Conservation (phyloP, 1,140 invertebrate genomes). For the Aricia agestis region DNA sequence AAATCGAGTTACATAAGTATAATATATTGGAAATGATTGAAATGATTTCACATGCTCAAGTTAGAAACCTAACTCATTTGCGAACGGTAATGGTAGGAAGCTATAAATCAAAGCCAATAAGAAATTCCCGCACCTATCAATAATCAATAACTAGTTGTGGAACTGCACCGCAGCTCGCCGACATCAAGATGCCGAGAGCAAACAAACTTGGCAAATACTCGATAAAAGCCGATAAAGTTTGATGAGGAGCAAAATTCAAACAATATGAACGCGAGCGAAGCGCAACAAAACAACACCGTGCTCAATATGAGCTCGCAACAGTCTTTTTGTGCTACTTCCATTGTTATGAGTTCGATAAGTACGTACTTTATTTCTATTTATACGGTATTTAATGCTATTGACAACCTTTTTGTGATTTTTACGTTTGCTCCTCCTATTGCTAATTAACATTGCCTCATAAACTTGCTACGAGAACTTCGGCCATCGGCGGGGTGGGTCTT, state of each 20-base stretch:
- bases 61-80: neutral
- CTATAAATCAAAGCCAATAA: neutral
- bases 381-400: neutral
- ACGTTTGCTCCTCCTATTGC: neutral
- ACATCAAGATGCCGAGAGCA: neutral
- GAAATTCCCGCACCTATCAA: neutral
- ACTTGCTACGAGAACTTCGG: no score
- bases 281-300: slow-evolving; percentile 2
- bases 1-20: neutral
- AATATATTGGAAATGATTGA: no score
- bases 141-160: neutral
- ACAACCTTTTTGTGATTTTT: neutral
- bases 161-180: neutral
- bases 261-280: neutral
- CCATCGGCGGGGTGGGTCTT: no score
- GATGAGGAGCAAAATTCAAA: slow-evolving; percentile 12
- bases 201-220: slow-evolving; percentile 2
- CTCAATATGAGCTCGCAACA: slow-evolving; percentile 1
- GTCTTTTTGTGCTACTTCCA: neutral
- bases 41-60: neutral
- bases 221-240: neutral
- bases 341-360: slow-evolving; percentile 5
- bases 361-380: neutral
- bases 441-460: neutral
- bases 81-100: neutral